Percentiles rank a stretch among this genome's conserved stretches.
These are phyloP conservation scores for Macquaria australasica DNA, from an alignment of 2,113 vertebrate species.

Conservation along the genomic window DNA sequence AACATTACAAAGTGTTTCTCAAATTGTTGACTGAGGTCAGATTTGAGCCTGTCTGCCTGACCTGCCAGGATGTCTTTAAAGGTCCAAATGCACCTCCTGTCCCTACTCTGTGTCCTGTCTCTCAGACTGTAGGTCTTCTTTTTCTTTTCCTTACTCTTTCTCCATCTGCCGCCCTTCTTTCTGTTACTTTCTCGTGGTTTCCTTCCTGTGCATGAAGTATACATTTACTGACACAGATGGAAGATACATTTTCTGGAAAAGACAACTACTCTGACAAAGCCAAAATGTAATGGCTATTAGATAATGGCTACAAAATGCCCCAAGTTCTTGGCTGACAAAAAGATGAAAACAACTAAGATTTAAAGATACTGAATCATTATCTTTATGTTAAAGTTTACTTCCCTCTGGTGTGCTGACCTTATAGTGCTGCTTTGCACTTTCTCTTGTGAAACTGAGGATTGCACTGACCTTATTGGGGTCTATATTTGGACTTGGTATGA, in stretches of 20 bases:
- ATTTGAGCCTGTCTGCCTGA: conserved; percentile 25
- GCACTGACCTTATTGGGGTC: conserved; percentile 3
- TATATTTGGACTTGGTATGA: conserved; percentile 39
- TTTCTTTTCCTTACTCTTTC: conserved; percentile 15
- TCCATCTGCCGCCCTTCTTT: conserved; percentile 12
- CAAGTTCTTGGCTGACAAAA: neutral
- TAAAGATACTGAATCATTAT: neutral
- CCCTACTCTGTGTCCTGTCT: conserved; percentile 45
- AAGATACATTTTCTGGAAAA: neutral
- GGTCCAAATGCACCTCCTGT: conserved; percentile 30
- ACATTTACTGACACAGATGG: conserved; percentile 5
- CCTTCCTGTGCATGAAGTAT: conserved; percentile 35
- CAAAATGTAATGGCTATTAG: neutral
- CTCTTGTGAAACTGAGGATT: neutral
- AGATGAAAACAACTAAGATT: neutral
- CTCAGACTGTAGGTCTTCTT: neutral
- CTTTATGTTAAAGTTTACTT: neutral
- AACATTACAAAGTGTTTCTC: neutral
- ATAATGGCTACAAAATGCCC: neutral
- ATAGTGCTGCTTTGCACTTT: neutral
- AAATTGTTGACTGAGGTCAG: neutral
- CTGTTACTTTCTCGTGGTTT: conserved; percentile 5
- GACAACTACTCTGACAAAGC: neutral
- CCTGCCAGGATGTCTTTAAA: conserved; percentile 32
- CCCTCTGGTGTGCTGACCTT: neutral